phyloP scores from a whole-genome alignment of 2,797 vertebrate species.

The Babyrousa celebensis region DNA sequence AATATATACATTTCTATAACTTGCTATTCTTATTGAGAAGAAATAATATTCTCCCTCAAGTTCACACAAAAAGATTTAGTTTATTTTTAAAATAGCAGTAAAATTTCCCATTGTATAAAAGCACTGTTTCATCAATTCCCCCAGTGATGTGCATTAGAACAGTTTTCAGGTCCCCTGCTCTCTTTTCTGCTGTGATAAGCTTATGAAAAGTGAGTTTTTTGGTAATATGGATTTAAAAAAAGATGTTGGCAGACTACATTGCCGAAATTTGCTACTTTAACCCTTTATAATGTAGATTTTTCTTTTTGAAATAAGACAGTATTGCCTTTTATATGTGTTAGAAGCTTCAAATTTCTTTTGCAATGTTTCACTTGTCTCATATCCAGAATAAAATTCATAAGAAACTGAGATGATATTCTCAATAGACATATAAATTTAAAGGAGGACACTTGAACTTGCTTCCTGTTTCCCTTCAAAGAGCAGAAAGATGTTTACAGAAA shows the following conservation, averaged over 20 bases:
- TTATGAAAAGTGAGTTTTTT: constrained; percentile 31
- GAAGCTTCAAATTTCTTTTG: background rate
- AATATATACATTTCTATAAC: background rate
- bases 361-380: constrained; percentile 26
- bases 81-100: constrained; percentile 33
- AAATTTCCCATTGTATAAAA: constrained; percentile 15
- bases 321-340: constrained; percentile 9
- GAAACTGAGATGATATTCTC: constrained; percentile 37
- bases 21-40: background rate
- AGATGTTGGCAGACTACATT: background rate
- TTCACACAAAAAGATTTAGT: background rate
- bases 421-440: background rate
- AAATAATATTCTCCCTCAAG: constrained; percentile 24
- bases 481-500: background rate
- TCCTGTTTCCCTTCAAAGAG: background rate
- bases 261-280: constrained; percentile 12
- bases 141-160: background rate
- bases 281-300: background rate
- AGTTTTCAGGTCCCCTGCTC: background rate
- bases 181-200: background rate
- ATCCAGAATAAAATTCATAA: constrained; percentile 58
- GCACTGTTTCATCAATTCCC: background rate
- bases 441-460: background rate
- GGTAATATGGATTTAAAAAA: background rate
- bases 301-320: constrained; percentile 7